Base-by-base conservation (phyloP, 2,888 invertebrate genomes). In the Chrysolina haemoptera region DNA sequence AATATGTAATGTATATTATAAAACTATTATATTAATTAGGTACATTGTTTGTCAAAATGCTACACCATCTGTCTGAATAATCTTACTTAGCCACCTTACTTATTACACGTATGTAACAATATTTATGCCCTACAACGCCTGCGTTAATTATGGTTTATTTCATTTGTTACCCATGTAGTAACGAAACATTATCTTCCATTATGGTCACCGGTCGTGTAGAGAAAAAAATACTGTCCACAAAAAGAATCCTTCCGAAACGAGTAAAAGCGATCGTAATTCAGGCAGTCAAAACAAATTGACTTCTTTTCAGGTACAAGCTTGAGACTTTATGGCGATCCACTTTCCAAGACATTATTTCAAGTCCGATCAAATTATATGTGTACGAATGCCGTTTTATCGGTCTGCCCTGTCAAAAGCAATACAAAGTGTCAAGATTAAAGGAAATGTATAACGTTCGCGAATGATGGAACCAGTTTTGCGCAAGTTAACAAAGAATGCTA, bases 201-300 rank as follows among this genome's bases (percentile, higher is more conserved):
- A 18, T 10, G 11, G 3, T 20, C 20, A 20, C 20, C 8, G 35
- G 35, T 35, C 35, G 0, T 35, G 35, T 8, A 53, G 11, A 20
- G 4, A 20, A 20, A 53, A 50, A 53, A 18, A 2, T 11, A 53
- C n/a, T 20, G 53, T 3, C 20, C 11, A 53, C 50, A 20, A 53
- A 53, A 11, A 43, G 43, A 43, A 12, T 53, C 20, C 53, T 20
- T 12, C 1, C 18, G 4, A 16, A 11, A 20, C 18, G 53, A 53
- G 20, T 11, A 20, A 53, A 11, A 5, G 53, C 20, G 18, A 22
- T 59, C 35, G 59, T 27, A 59, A 59, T 22, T 59, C 59, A 59
- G 27, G 27, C 14, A 59, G 35, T 59, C 59, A n/a, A 59, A 59
- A 59, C 59, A 35, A 59, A 59, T 59, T 14, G 59, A 59, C 27